Conservation (phyloP, 1,140 invertebrate species). For the Achatina immaculata region DNA sequence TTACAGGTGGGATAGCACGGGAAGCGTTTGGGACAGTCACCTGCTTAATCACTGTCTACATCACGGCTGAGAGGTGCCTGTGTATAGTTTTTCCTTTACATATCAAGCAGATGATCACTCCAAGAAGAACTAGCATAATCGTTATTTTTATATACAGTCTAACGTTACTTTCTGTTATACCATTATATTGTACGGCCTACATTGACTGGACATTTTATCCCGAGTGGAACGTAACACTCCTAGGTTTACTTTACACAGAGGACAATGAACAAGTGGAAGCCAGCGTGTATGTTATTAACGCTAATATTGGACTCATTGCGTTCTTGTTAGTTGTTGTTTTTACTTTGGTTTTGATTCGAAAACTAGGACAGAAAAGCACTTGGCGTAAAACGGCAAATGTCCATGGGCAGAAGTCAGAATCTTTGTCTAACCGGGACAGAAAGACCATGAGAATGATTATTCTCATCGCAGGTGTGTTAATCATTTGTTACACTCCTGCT, state of each 20-base stretch:
- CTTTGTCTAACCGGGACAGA: neutral
- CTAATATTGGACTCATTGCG: neutral
- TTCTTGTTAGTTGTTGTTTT: neutral
- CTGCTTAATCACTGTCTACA: conserved; percentile 6
- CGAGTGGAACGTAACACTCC: neutral
- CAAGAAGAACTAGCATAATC: neutral
- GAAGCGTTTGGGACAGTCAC: neutral
- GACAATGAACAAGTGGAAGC: neutral
- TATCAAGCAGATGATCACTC: conserved; percentile 4
- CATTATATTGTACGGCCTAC: neutral
- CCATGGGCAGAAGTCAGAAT: neutral
- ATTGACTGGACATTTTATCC: conserved; percentile 8
- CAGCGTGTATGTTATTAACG: neutral
- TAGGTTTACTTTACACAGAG: neutral
- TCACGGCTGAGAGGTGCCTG: neutral
- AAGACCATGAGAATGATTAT: neutral
- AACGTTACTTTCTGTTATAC: neutral
- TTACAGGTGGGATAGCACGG: neutral
- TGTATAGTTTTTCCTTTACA: neutral
- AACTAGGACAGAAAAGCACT: neutral
- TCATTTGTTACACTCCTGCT: neutral
- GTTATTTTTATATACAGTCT: neutral
- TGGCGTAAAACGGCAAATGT: neutral
- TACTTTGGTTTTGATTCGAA: neutral
- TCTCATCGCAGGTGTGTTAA: neutral